Base-by-base conservation (phyloP, 2,113 vertebrate species). In the Laticauda colubrina region DNA sequence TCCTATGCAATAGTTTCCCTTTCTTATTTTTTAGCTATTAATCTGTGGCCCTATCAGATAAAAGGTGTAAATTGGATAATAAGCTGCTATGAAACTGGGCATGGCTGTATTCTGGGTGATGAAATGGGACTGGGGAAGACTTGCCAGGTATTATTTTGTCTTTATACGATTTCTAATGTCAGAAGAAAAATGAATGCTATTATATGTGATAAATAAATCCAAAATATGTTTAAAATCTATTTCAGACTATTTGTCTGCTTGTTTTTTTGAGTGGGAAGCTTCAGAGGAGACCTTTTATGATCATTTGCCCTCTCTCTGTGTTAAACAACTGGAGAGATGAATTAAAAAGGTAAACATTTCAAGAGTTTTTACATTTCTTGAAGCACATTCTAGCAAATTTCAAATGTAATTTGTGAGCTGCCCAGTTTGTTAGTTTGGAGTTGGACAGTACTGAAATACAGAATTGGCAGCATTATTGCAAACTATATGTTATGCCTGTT, bases 91-190 rank as follows among this genome's bases (percentile, higher is more conserved):
- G 90, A 97, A 11, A 92, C 95, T 93, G 98, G 98, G 93, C 97
- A 96, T 87, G 99, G 99, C 93, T 99, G 98, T 93, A 98, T 99
- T 91, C 96, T 99, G 57, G 99, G 98, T 2, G 99, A 99, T 87
- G 99, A 99, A 96, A 99, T 99, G 99, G 99, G 99, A 89, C 97
- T 99, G 92, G 99, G 99, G 0, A 99, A 99, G 97, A 99, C 99
- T 91, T 99, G 99, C 89, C 99, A 99, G 98, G 99, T 99, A 48
- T 26, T 95, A 93, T 29, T 61, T 10, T 1, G 43, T n/a, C 1
- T 53, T 88, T n/a, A 87, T 24, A 53, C 11, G 15, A 91, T 59
- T 91, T 15, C 24, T 87, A 15, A 91, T 91, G 81, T 57, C 51
- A 39, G 34, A 10, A 10, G 39, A 18, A 86, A 87, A 26, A 26